A percentile compares a stretch with the other conserved stretches of the same genome.
Conservation (phyloP, 2,888 invertebrate species). For the Plagodis pulveraria region DNA sequence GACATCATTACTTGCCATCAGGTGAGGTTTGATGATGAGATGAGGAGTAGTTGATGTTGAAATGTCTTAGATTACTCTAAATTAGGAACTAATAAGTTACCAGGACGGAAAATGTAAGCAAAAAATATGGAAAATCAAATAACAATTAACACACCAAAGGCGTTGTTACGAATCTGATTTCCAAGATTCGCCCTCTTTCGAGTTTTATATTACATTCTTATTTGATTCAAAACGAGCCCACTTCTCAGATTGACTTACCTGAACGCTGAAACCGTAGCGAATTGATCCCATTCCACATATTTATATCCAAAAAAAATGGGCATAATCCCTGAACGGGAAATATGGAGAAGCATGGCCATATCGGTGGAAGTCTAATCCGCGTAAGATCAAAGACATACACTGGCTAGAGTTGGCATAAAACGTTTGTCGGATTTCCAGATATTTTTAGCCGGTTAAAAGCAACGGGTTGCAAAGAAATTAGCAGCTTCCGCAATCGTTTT, state of each 20-base stretch:
- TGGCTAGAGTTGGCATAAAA: background rate
- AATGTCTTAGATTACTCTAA: too few relatives aligned
- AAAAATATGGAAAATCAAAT: background rate
- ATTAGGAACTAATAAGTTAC: too few relatives aligned
- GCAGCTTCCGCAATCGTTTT: too few relatives aligned
- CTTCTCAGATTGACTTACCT: conserved; percentile 13
- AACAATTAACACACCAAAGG: background rate
- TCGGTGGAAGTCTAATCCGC: conserved; percentile 28
- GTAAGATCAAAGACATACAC: conserved; percentile 29
- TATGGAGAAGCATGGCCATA: conserved; percentile 19
- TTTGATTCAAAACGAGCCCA: conserved; percentile 6
- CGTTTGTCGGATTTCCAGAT: conserved; percentile 6
- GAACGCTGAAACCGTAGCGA: conserved; percentile 5
- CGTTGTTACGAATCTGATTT: background rate
- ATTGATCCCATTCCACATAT: conserved; percentile 23
- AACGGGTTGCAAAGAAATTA: too few relatives aligned
- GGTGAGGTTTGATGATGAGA: too few relatives aligned
- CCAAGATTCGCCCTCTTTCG: background rate
- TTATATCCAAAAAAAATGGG: conserved; percentile 22
- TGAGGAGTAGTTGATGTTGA: too few relatives aligned
- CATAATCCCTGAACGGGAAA: conserved; percentile 20
- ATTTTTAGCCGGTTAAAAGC: background rate
- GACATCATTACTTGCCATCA: too few relatives aligned
- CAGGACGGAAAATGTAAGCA: too few relatives aligned
- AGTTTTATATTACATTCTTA: background rate